Evolutionary conservation across 2,888 invertebrate genomes (phyloP).

Genomic region (Chrysina gloriosa): DNA sequence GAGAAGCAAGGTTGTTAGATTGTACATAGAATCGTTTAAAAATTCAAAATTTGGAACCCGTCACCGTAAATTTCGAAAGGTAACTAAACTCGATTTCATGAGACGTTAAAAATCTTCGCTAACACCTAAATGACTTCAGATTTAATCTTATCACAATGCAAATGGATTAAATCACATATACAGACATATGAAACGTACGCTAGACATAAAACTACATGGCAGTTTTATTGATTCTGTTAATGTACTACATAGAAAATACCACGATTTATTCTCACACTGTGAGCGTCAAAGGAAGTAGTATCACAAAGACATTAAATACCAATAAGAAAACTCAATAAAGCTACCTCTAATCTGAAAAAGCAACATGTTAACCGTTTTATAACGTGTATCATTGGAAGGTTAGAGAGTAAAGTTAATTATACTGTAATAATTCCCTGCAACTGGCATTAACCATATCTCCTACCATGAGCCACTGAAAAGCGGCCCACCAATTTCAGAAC

Average conservation of each 20-base stretch:
- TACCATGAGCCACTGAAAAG: too few species aligned
- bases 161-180: conserved; percentile 39
- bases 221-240: conserved; percentile 38
- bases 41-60: conserved; percentile 2
- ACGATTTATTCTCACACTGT: conserved; percentile 23
- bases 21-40: conserved; percentile 5
- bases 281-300: neutral
- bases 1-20: neutral
- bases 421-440: too few species aligned
- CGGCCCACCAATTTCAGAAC: too few species aligned
- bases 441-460: too few species aligned
- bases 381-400: too few species aligned
- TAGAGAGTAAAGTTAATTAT: too few species aligned
- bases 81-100: conserved; percentile 8
- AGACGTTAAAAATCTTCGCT: neutral
- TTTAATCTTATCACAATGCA: conserved; percentile 32
- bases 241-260: conserved; percentile 15
- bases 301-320: too few species aligned
- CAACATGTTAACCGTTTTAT: too few species aligned
- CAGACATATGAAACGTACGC: neutral
- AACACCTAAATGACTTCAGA: conserved; percentile 7
- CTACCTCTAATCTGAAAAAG: too few species aligned
- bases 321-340: too few species aligned
- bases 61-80: neutral
- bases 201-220: conserved; percentile 42